A percentile compares a stretch with the other conserved stretches of the same genome.
phyloP scores from a whole-genome alignment of 92 coral and sea anemone genomes.

The Palythoa heliodiscus region DNA sequence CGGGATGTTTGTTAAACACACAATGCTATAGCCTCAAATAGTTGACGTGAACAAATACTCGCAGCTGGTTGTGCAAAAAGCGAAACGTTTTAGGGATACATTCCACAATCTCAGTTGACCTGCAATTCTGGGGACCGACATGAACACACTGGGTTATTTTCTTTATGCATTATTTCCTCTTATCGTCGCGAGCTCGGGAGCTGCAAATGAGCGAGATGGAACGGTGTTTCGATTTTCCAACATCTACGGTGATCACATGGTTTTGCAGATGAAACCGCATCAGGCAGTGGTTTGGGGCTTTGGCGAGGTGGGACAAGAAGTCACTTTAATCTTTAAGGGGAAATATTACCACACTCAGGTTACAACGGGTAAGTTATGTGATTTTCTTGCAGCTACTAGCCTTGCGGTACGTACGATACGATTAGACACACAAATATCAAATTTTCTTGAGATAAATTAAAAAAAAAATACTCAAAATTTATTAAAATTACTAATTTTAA shows the following conservation, averaged over 20 bases:
- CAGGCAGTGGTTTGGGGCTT: conserved; percentile 92
- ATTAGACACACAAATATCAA: too few species aligned
- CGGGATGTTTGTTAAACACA: too few species aligned
- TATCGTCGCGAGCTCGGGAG: conserved; percentile 15
- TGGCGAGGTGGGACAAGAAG: conserved; percentile 86
- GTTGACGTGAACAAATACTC: too few species aligned
- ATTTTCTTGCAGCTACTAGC: not conserved
- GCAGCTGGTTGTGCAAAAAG: too few species aligned
- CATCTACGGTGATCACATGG: conserved; percentile 94
- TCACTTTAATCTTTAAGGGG: conserved; percentile 52
- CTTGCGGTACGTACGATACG: too few species aligned
- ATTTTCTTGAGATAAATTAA: too few species aligned
- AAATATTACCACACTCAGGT: conserved; percentile 57
- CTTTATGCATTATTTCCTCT: not conserved
- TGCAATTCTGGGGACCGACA: too few species aligned
- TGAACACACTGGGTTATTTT: not conserved
- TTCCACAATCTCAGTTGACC: too few species aligned
- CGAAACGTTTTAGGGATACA: too few species aligned
- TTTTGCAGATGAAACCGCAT: conserved; percentile 83
- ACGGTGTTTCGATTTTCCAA: conserved; percentile 88
- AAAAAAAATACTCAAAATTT: too few species aligned
- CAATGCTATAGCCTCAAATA: too few species aligned
- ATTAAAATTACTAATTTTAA: too few species aligned
- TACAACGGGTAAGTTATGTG: conserved; percentile 40
- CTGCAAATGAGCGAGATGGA: not conserved